Base-by-base conservation (phyloP, 1,140 invertebrate species). In the Cotesia typhae region DNA sequence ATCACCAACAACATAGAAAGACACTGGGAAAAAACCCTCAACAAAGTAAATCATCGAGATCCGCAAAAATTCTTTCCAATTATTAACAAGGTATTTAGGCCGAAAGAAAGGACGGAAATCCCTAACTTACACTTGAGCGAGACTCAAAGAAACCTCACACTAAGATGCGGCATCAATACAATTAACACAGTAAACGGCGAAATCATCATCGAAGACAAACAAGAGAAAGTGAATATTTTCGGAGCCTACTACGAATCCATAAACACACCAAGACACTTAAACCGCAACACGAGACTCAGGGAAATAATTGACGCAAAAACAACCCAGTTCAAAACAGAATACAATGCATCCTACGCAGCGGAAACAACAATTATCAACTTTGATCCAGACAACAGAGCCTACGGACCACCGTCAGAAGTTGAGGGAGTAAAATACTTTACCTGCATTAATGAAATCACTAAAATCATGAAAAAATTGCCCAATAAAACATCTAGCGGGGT, bases 41-140 rank as follows among this genome's bases (percentile, higher is more conserved):
- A 9, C 71, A 67, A 71, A 72, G 76, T 77, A 4, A 60, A 75
- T 17, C 35, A 70, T 20, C 63, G 51, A 51, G 47, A 76, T 10
- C 5, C 69, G 0, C 35, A 72, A 9, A 70, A 68, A n/a, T 73
- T 76, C 20, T 75, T 76, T 12, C 75, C 77, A 5, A 73, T 69
- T 69, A 75, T 76, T 0, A 77, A 77, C 38, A 69, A 7, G 60
- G 53, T 77, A 0, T 73, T 77, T 36, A 57, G 76, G 52, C 36
- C 65, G 0, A 75, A 67, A 74, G 12, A 63, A 1, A 47, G 37
- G 0, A 14, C 10, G 12, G 20, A 20, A 0, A 10, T 47, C 12
- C 37, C 61, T 1, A 64, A 75, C n/a, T 38, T 75, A 0, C 41
- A 69, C 14, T 38, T 75, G 3, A 61, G 47, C 3, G 37, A 35